A percentile compares a stretch with the other conserved stretches of the same genome.
Conservation (phyloP, 92 coral and sea anemone species). For the Parazoanthus darwini region DNA sequence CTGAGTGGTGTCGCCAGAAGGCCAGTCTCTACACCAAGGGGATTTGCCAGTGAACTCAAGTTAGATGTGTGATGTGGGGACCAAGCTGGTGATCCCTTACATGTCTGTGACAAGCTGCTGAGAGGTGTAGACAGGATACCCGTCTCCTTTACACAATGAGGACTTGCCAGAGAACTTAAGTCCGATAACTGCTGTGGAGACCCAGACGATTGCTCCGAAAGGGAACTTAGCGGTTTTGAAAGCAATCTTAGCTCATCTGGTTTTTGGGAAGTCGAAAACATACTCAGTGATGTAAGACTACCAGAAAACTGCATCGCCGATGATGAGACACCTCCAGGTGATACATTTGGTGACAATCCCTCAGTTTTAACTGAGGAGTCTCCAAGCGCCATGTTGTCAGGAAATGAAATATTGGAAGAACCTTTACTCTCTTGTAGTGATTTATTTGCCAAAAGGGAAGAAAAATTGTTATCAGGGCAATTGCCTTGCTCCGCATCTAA, state of each 20-base stretch:
- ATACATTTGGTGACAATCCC: background rate
- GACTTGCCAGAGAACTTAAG: background rate
- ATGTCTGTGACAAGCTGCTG: background rate
- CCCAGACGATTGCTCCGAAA: background rate
- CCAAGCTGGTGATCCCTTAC: background rate
- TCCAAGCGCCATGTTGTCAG: background rate
- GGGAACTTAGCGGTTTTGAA: background rate
- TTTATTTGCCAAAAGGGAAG: background rate
- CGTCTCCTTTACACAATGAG: background rate
- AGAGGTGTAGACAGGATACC: slow-evolving; percentile 33
- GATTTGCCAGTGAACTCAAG: background rate
- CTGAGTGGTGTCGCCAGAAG: slow-evolving; percentile 33
- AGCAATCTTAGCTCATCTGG: background rate
- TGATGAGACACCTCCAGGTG: background rate
- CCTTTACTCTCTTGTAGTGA: background rate
- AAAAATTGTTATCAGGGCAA: background rate
- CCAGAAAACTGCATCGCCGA: background rate
- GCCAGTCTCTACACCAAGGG: background rate
- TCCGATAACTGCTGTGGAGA: background rate
- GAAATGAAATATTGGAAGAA: too few relatives aligned
- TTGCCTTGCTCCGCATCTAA: background rate
- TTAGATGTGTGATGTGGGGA: background rate
- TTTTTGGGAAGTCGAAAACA: background rate
- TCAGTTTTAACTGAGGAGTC: background rate
- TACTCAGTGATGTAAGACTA: background rate